phyloP scores from a whole-genome alignment of 2,113 vertebrate genomes.

The Phalacrocorax pelagicus region DNA sequence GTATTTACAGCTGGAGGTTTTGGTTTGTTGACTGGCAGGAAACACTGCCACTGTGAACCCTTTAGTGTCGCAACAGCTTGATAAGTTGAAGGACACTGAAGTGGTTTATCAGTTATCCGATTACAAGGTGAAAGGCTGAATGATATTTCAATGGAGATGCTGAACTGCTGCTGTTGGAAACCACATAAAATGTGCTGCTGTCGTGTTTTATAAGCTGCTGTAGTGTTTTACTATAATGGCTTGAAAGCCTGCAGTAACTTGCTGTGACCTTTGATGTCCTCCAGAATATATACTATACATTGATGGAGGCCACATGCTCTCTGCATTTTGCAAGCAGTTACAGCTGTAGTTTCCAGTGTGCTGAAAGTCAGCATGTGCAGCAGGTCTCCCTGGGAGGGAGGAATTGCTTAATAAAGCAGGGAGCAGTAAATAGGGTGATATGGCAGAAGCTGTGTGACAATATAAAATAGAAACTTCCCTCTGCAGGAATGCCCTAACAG shows the following conservation, averaged over 20 bases:
- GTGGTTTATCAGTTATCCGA: not conserved
- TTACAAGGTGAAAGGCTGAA: conserved; percentile 33
- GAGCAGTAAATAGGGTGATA: not conserved
- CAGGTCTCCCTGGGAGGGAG: not conserved
- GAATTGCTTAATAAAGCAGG: not conserved
- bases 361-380: not conserved
- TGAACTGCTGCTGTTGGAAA: conserved; percentile 1
- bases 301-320: not conserved
- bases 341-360: not conserved
- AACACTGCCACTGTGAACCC: not conserved
- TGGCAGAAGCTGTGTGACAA: not conserved
- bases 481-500: not conserved
- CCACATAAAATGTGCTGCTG: not conserved
- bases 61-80: not conserved
- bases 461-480: not conserved
- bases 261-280: not conserved
- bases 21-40: not conserved
- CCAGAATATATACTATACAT: not conserved
- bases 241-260: not conserved
- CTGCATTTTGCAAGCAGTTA: not conserved
- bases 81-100: conserved; percentile 17
- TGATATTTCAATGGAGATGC: not conserved
- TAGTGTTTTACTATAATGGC: not conserved
- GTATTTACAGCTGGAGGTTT: not conserved
- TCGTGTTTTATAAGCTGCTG: not conserved